Percentiles rank a stretch among this genome's conserved stretches.
Evolutionary conservation across 2,113 vertebrate species (phyloP).

Genomic region (Hiodon tergisus): DNA sequence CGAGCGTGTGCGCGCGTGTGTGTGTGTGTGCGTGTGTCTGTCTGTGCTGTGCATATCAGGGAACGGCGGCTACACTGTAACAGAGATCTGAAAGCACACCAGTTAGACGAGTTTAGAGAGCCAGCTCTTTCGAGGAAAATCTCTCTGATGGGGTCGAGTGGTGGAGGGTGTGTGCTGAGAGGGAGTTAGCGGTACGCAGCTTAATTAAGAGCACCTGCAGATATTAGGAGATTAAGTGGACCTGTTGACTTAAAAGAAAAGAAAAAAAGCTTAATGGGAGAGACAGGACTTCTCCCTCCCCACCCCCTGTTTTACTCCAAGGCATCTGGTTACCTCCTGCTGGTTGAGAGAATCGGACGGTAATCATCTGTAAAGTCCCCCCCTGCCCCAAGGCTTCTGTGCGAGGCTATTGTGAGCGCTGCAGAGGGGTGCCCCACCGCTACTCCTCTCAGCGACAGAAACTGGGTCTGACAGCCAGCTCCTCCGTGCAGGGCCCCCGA

Average conservation of each 20-base stretch:
- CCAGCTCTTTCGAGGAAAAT: conserved; percentile 17
- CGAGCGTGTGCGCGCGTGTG: conserved; percentile 16
- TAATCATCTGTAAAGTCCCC: conserved; percentile 20
- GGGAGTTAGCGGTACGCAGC: not conserved
- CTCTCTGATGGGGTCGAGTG: not conserved
- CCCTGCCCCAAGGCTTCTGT: not conserved
- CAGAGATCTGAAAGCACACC: not conserved
- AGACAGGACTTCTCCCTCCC: not conserved
- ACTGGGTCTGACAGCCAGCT: not conserved
- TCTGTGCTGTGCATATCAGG: not conserved
- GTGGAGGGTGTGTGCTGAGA: not conserved
- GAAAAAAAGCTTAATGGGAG: conserved; percentile 12
- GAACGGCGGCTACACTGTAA: not conserved
- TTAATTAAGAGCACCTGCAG: conserved; percentile 23
- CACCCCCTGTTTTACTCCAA: conserved; percentile 1
- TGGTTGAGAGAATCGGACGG: conserved; percentile 14
- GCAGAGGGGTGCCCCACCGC: not conserved
- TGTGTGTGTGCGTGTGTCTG: conserved; percentile 13
- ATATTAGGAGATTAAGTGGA: conserved; percentile 14
- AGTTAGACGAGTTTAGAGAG: conserved; percentile 7
- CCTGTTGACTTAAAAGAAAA: conserved; percentile 19
- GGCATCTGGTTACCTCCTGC: conserved; percentile 20
- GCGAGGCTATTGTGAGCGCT: not conserved
- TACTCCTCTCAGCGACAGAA: not conserved
- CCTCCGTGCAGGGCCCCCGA: too few species aligned